Evolutionary conservation across 2,888 invertebrate genomes (phyloP).

Genomic region (Tholera decimalis): DNA sequence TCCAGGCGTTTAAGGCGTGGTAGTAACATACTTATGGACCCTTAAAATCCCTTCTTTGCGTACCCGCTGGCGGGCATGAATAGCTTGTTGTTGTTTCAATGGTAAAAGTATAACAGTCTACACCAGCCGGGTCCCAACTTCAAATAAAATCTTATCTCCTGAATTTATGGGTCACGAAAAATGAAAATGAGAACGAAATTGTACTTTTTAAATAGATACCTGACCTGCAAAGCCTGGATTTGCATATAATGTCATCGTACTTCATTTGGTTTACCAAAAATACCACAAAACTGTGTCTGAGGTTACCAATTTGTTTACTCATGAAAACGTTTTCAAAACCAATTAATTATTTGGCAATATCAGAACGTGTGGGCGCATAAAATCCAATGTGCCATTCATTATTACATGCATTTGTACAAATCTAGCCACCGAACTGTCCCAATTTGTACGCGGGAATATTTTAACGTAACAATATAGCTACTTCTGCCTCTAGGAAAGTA

Average conservation of each 20-base stretch:
- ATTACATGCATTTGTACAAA: conserved; percentile 30
- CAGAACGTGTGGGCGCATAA: conserved; percentile 7
- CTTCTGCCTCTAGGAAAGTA: conserved; percentile 1
- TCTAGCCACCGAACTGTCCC: conserved; percentile 15
- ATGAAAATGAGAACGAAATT: conserved; percentile 6
- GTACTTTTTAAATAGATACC: not conserved
- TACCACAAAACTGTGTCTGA: not conserved
- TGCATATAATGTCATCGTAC: not conserved
- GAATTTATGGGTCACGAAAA: conserved; percentile 8
- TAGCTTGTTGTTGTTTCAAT: conserved; percentile 44
- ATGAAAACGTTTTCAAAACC: conserved; percentile 6
- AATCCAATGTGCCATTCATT: conserved; percentile 32
- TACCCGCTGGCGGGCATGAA: conserved; percentile 14
- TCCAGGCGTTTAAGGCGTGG: conserved; percentile 45
- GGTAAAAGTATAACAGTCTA: conserved; percentile 16
- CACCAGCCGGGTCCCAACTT: conserved; percentile 1
- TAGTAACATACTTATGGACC: conserved; percentile 42
- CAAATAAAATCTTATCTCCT: conserved; percentile 29
- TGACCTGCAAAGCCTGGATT: not conserved
- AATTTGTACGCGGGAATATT: conserved; percentile 43
- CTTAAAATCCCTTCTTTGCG: conserved; percentile 26
- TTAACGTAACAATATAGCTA: conserved; percentile 40
- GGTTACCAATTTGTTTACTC: not conserved
- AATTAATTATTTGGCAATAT: conserved; percentile 13
- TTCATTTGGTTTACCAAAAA: not conserved